Evolutionary conservation across 2,888 invertebrate genomes (phyloP).

Genomic region (Pristionchus japonicus): DNA sequence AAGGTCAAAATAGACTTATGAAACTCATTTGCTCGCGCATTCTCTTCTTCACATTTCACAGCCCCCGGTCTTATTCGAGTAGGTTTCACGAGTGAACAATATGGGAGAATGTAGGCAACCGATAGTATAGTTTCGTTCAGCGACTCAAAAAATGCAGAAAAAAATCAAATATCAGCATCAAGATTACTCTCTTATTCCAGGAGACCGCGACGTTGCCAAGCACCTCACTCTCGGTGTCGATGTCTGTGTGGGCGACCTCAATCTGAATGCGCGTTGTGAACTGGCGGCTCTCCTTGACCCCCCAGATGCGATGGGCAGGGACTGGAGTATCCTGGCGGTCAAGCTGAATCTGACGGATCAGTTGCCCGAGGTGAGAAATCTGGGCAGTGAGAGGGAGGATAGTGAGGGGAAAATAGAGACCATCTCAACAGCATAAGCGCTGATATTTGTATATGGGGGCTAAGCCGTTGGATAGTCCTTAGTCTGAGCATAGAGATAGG

Average conservation of each 20-base stretch:
- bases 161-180: no score
- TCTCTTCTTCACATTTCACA: no score
- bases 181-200: not conserved
- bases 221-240: slow-evolving; percentile 79
- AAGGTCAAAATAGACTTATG: no score
- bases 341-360: slow-evolving; percentile 79
- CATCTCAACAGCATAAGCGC: no score
- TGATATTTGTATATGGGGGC: no score
- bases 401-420: no score
- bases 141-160: not conserved
- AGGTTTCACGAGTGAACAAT: not conserved
- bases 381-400: no score
- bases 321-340: slow-evolving; percentile 80
- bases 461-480: no score
- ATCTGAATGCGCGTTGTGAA: slow-evolving; percentile 76
- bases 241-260: slow-evolving; percentile 80
- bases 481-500: no score
- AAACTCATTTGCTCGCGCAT: no score
- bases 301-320: slow-evolving; percentile 79
- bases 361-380: slow-evolving; percentile 77
- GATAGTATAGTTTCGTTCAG: not conserved
- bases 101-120: no score
- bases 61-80: no score
- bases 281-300: slow-evolving; percentile 78
- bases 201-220: slow-evolving; percentile 77